Base-by-base conservation (phyloP, 2,797 vertebrate genomes). In the Poliocrania exsul region DNA sequence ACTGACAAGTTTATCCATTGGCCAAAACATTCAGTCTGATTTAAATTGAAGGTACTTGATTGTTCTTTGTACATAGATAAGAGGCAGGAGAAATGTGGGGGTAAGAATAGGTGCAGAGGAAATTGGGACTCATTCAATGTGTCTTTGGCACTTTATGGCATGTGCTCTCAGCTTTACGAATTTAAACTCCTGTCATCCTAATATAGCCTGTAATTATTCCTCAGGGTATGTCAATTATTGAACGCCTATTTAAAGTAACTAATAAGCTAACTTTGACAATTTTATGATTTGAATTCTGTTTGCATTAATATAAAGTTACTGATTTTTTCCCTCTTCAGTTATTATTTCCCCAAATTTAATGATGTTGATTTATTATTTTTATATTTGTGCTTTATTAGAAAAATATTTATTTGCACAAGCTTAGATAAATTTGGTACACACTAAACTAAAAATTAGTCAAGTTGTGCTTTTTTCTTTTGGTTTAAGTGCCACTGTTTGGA, bases 121-220 rank as follows among this genome's bases (percentile, higher is more conserved):
- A 87, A 86, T 37, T 83, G 3, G 44, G 53, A 57, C 35, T 92
- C 38, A 54, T 86, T 96, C 82, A 88, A 1, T 56, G 16, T 81
- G 49, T 58, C 64, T 94, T 90, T 89, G 58, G 56, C 24, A 73
- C 57, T 86, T 94, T 31, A 81, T 87, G 65, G 72, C 54, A 56
- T 50, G 21, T 74, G 88, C 40, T 84, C 28, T 92, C 58, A 86
- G 72, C 56, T 92, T 80, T 67, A 69, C 0, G 7, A 92, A 57
- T 95, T 95, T 93, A 80, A 95, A 92, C 69, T 93, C 49, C 54
- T 88, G 65, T 89, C 47, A 11, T 95, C 75, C 86, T 96, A 93
- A 95, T 96, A 92, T 93, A 96, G 56, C 40, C 65, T 93, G 67
- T 81, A 96, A 94, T 96, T 96, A 93, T 88, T 96, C 86, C 54